A percentile compares a stretch with the other conserved stretches of the same genome.
phyloP scores from a whole-genome alignment of 2,888 invertebrate genomes.

The Craniophora ligustri region DNA sequence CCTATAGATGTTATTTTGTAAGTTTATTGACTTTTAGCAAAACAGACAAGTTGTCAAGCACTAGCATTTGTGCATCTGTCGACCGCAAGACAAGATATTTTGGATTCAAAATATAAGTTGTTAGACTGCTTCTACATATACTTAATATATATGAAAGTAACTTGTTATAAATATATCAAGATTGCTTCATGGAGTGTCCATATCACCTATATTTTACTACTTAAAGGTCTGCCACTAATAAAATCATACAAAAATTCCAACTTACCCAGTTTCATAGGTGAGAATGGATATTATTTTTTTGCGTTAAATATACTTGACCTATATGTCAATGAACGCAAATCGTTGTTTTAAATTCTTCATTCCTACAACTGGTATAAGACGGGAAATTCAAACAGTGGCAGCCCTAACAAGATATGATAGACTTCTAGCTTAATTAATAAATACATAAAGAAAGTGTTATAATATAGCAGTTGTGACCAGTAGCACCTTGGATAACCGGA shows the following conservation, averaged over 20 bases:
- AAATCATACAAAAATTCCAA: too few relatives aligned
- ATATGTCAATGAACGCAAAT: too few relatives aligned
- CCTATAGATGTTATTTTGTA: constrained; percentile 18
- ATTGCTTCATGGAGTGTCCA: constrained; percentile 8
- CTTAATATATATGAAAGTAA: constrained; percentile 9
- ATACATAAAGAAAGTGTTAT: background rate
- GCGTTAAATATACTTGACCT: too few relatives aligned
- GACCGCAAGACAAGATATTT: constrained; percentile 8
- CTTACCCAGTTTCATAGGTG: too few relatives aligned
- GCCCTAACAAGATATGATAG: background rate
- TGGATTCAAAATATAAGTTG: constrained; percentile 23
- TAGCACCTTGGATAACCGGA: background rate
- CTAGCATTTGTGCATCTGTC: background rate
- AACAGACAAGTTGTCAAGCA: constrained; percentile 22
- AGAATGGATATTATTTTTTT: too few relatives aligned
- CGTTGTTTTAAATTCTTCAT: too few relatives aligned
- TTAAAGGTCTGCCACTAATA: background rate
- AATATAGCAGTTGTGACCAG: background rate
- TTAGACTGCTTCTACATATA: constrained; percentile 10
- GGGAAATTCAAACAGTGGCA: background rate
- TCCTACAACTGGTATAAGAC: too few relatives aligned
- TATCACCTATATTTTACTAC: constrained; percentile 8
- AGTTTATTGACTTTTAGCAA: constrained; percentile 17
- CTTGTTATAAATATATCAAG: constrained; percentile 2
- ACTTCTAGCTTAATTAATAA: background rate